Percentiles rank a stretch among this genome's conserved stretches.
Evolutionary conservation across 1,140 invertebrate genomes (phyloP).

Genomic region (Cryptotermes secundus): DNA sequence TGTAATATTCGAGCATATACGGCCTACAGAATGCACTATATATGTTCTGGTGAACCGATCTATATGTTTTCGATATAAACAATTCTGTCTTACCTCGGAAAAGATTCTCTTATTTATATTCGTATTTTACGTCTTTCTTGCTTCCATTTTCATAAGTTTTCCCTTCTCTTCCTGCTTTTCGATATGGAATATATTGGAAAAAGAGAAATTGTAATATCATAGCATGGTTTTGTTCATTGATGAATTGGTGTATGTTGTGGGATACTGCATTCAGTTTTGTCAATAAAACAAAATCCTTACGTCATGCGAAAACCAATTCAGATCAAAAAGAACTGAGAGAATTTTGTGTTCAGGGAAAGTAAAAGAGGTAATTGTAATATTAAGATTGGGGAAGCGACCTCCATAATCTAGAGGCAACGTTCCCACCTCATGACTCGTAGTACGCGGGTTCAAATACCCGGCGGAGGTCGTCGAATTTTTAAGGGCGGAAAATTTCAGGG

Average conservation of each 20-base stretch:
- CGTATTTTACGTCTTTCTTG: background rate
- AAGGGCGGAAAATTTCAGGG: no score
- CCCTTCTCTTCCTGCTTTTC: background rate
- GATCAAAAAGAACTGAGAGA: background rate
- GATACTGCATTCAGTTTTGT: background rate
- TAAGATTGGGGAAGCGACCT: no score
- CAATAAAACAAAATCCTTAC: background rate
- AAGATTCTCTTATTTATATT: conserved; percentile 11
- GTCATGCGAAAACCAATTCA: background rate
- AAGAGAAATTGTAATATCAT: background rate
- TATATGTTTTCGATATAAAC: background rate
- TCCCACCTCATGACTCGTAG: no score
- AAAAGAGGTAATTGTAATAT: background rate
- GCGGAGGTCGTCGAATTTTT: no score
- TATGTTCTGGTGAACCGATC: background rate
- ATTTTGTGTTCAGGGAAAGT: background rate
- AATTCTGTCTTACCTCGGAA: background rate
- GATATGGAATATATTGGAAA: background rate
- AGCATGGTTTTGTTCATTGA: background rate
- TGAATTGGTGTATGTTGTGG: background rate
- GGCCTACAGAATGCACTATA: background rate
- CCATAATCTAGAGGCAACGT: no score
- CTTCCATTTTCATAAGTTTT: background rate
- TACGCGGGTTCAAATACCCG: no score
- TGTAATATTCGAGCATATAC: background rate